Evolutionary conservation across 2,888 invertebrate genomes (phyloP).

Genomic region (Lingula anatina): DNA sequence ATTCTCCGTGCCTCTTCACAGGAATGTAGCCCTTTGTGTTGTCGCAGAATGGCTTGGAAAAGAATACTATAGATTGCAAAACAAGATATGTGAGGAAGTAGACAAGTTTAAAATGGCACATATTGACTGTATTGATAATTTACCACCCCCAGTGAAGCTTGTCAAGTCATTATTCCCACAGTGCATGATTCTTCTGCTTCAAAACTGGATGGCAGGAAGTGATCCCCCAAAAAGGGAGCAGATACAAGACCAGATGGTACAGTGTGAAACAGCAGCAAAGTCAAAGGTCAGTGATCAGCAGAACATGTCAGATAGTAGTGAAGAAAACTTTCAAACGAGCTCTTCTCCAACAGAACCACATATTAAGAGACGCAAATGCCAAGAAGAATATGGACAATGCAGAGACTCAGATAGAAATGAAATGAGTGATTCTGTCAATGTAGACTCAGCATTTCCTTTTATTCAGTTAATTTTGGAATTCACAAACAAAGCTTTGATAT

Average conservation of each 20-base stretch:
- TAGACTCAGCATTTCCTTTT: conserved; percentile 16
- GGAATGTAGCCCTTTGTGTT: conserved; percentile 17
- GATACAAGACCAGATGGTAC: not conserved
- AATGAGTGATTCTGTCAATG: conserved; percentile 1
- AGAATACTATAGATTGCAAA: conserved; percentile 20
- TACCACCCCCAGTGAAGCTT: conserved; percentile 25
- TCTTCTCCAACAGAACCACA: not conserved
- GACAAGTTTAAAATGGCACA: conserved; percentile 25
- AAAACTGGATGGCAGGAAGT: conserved; percentile 21
- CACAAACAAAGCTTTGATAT: conserved; percentile 30
- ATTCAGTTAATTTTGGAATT: conserved; percentile 39
- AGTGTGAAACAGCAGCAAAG: no score
- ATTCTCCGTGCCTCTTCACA: conserved; percentile 13
- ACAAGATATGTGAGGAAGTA: conserved; percentile 16
- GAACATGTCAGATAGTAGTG: not conserved
- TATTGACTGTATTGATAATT: conserved; percentile 24
- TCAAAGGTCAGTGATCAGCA: not conserved
- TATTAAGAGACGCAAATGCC: no score
- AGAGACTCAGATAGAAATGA: not conserved
- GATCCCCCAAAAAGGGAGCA: not conserved
- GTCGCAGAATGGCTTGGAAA: conserved; percentile 29
- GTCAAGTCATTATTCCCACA: conserved; percentile 25
- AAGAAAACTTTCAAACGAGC: not conserved
- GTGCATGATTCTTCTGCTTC: conserved; percentile 25
- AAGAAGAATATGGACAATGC: not conserved